Conservation (phyloP, 1,140 invertebrate genomes). For the Lanistes nyassanus region DNA sequence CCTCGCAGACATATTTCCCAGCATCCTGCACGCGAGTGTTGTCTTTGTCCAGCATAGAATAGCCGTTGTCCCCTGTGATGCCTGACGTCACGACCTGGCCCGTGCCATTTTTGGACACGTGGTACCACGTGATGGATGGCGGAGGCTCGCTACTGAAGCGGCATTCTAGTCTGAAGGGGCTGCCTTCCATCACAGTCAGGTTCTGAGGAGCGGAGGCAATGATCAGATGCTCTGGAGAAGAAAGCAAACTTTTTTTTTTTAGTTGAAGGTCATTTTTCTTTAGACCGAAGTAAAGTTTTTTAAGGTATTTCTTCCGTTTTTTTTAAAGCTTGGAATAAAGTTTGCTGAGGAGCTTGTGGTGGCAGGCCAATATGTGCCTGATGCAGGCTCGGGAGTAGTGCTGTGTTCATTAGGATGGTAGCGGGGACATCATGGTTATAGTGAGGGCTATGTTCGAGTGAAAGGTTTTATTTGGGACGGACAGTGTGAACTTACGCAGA, state of each 20-base stretch:
- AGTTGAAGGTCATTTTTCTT: neutral
- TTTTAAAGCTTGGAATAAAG: too few species aligned
- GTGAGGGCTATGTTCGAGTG: too few species aligned
- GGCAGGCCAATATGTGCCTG: too few species aligned
- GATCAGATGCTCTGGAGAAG: conserved; percentile 33
- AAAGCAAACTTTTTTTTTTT: neutral
- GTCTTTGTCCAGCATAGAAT: conserved; percentile 24
- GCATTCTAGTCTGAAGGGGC: conserved; percentile 38
- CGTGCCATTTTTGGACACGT: conserved; percentile 20
- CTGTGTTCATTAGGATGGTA: too few species aligned
- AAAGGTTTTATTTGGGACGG: too few species aligned
- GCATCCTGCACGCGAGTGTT: neutral
- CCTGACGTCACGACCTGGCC: conserved; percentile 32
- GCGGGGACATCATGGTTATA: too few species aligned
- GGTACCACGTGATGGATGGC: conserved; percentile 36
- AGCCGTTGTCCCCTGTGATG: conserved; percentile 8
- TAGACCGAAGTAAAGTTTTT: neutral
- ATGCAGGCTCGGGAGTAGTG: too few species aligned
- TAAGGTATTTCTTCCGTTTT: too few species aligned
- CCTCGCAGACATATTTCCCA: conserved; percentile 38
- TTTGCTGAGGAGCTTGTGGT: too few species aligned
- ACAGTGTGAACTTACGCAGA: conserved; percentile 37
- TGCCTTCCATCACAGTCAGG: conserved; percentile 28
- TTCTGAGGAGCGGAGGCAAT: conserved; percentile 22
- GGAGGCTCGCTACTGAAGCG: conserved; percentile 28